Evolutionary conservation across 2,888 invertebrate genomes (phyloP), one percentile per base, ranked within the genome.

Genomic region (Laspeyria flexula): DNA sequence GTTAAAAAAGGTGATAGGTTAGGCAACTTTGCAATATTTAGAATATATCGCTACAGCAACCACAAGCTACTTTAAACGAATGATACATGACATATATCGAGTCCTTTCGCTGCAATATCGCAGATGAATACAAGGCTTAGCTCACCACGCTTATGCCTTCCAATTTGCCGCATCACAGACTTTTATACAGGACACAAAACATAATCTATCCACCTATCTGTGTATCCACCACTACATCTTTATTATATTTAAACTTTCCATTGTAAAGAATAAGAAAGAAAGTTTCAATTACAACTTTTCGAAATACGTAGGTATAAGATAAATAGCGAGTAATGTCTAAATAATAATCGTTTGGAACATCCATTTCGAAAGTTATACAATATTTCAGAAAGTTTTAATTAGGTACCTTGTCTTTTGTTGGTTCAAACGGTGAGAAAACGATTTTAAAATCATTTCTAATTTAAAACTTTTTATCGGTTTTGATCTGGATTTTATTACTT

Each of bases 91-190:
- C 31, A 45, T 55, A 52, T 52, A 64, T 56, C 40, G 43, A 51
- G 44, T 38, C 47, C 52, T 53, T 53, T 42, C 35, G 25, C 51
- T 56, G 43, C 62, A 53, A 53, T 57, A 51, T 57, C 51, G 56
- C 50, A 47, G 43, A 55, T 57, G 56, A 62, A 60, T 43, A 66
- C 58, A 61, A 49, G 44, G 41, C 56, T 61, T 62, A 53, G 59
- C 70, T 60, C 52, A 49, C 55, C 70, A 60, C 52, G 48, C 55
- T n/a, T 57, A 60, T 62, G 65, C 65, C 66, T 67, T 73, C 71
- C 78, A 80, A 81, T 81, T 80, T 79, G 45, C 67, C 73, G 74
- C 72, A 63, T 75, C 75, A 60, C 55, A 64, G 71, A 54, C 30
- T 65, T 65, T 66, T 62, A 60, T 66, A 67, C 62, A 49, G 52